Evolutionary conservation across 1,140 invertebrate genomes (phyloP).

Genomic region (Brachionus paranguensis): DNA sequence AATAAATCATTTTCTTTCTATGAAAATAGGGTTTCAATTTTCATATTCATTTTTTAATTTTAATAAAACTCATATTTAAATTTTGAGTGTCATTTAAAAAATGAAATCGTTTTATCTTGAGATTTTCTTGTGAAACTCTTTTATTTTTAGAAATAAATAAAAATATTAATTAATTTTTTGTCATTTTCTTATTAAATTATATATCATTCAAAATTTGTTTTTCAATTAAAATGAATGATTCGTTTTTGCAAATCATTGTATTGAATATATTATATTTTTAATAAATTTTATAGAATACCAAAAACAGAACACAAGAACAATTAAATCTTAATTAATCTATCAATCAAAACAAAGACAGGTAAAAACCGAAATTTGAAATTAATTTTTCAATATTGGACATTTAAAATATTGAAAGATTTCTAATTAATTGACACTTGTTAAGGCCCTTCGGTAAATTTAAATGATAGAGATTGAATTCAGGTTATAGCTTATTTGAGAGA

Average conservation of each 20-base stretch:
- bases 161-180: too few relatives aligned
- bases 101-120: too few relatives aligned
- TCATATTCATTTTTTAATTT: neutral
- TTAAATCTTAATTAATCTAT: neutral
- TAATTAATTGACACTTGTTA: neutral
- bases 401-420: neutral
- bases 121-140: too few relatives aligned
- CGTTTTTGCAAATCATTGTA: neutral
- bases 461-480: neutral
- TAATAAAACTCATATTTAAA: neutral
- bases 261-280: neutral
- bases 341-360: conserved; percentile 3
- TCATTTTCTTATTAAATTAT: too few relatives aligned
- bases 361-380: neutral
- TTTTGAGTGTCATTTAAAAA: too few relatives aligned
- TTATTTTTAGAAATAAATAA: too few relatives aligned
- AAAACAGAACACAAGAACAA: neutral
- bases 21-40: neutral
- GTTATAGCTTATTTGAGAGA: neutral
- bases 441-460: neutral
- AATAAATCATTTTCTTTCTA: neutral
- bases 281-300: neutral
- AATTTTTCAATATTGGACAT: neutral
- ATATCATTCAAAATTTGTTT: too few relatives aligned
- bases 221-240: neutral